phyloP scores from a whole-genome alignment of 2,113 vertebrate species.

The Phrynosoma platyrhinos region DNA sequence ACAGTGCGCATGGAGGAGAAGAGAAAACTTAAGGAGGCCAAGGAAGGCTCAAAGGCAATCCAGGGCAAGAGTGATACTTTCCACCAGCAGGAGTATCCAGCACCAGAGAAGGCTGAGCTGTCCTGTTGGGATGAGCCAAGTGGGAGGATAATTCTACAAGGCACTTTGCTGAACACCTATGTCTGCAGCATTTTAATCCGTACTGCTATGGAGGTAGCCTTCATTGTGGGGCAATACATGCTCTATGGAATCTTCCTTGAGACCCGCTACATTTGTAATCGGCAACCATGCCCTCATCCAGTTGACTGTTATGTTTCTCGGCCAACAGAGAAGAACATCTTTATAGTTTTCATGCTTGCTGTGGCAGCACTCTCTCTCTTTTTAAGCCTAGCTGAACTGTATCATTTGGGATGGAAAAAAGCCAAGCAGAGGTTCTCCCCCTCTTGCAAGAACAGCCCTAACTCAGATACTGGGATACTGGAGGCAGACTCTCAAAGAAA shows the following conservation, averaged over 20 bases:
- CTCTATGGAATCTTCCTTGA: conserved; percentile 93
- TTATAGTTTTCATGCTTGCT: conserved; percentile 96
- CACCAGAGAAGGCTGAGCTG: conserved; percentile 76
- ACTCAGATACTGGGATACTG: conserved; percentile 31
- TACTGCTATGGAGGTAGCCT: conserved; percentile 91
- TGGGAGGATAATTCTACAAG: conserved; percentile 82
- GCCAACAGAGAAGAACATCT: conserved; percentile 97
- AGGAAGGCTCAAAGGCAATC: conserved; percentile 69
- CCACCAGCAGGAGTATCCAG: conserved; percentile 73
- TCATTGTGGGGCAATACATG: conserved; percentile 91
- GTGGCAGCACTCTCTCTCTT: conserved; percentile 91
- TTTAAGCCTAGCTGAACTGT: conserved; percentile 91
- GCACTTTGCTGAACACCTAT: conserved; percentile 90
- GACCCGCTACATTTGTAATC: conserved; percentile 87
- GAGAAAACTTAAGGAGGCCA: conserved; percentile 75
- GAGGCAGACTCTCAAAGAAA: conserved; percentile 69
- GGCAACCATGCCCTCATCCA: conserved; percentile 89
- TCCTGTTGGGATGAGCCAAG: conserved; percentile 73
- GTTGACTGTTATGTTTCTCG: conserved; percentile 97
- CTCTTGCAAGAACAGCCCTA: conserved; percentile 44
- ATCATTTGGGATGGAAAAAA: conserved; percentile 92
- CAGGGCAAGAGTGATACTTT: conserved; percentile 40
- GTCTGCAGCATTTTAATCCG: conserved; percentile 94
- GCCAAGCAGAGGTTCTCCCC: conserved; percentile 65
- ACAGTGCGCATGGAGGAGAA: conserved; percentile 91